phyloP scores from a whole-genome alignment of 2,113 vertebrate genomes.

The Salvator merianae region DNA sequence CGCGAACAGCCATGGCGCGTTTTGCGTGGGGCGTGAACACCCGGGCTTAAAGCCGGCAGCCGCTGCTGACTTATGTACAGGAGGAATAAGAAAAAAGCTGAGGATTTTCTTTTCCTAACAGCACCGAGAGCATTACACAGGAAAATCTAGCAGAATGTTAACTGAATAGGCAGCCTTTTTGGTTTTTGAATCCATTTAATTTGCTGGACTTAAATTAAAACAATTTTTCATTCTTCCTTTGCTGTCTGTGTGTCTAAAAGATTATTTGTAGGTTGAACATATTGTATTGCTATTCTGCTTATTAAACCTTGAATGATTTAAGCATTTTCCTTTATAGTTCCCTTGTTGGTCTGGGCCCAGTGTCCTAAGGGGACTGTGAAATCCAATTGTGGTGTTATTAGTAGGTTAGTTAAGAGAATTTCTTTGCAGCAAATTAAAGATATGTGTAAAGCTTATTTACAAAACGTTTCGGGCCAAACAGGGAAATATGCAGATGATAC shows the following conservation, averaged over 20 bases:
- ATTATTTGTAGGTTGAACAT: conserved; percentile 14
- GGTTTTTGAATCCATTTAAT: conserved; percentile 19
- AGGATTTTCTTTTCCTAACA: neutral
- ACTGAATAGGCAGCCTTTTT: conserved; percentile 5
- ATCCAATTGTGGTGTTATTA: conserved; percentile 39
- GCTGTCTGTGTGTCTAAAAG: conserved; percentile 17
- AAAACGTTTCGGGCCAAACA: neutral
- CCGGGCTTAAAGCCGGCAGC: too few species aligned
- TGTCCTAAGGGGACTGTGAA: conserved; percentile 15
- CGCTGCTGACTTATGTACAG: too few species aligned
- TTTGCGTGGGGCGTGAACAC: too few species aligned
- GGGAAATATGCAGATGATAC: neutral
- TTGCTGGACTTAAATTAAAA: conserved; percentile 36
- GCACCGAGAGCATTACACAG: neutral
- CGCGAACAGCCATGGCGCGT: too few species aligned
- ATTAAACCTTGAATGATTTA: conserved; percentile 36
- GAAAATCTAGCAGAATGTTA: conserved; percentile 3
- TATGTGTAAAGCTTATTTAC: neutral
- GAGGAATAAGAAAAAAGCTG: neutral
- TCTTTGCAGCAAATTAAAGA: conserved; percentile 12
- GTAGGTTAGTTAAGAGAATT: conserved; percentile 31
- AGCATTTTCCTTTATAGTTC: conserved; percentile 27
- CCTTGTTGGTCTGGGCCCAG: neutral
- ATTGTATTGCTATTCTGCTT: conserved; percentile 10
- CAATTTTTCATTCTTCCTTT: conserved; percentile 33